A percentile compares a stretch with the other conserved stretches of the same genome.
Evolutionary conservation across 2,888 invertebrate species (phyloP).

Genomic region (Epinotia brunnichana): DNA sequence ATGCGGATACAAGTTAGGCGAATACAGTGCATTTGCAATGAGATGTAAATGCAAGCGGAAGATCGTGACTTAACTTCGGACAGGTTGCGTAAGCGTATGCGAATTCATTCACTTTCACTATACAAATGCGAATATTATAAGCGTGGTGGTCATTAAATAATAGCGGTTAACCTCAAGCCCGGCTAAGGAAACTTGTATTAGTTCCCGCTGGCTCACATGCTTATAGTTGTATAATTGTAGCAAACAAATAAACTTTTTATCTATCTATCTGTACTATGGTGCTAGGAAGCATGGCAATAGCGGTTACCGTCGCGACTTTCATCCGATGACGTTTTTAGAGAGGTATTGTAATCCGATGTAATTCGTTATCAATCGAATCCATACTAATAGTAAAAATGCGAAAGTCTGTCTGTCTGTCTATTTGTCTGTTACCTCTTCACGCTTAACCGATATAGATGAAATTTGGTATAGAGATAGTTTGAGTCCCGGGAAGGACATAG

Average conservation of each 20-base stretch:
- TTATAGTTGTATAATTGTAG: neutral
- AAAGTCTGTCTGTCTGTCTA: too few relatives aligned
- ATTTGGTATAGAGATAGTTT: too few relatives aligned
- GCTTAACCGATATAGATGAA: too few relatives aligned
- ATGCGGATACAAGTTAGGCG: neutral
- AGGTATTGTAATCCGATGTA: neutral
- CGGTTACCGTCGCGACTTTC: neutral
- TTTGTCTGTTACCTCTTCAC: too few relatives aligned
- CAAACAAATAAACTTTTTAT: too few relatives aligned
- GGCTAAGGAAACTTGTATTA: slow-evolving; percentile 10
- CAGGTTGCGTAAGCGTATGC: slow-evolving; percentile 39
- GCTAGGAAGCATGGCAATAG: too few relatives aligned
- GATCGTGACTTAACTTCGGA: slow-evolving; percentile 36
- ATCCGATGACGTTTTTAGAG: neutral
- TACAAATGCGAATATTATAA: slow-evolving; percentile 38
- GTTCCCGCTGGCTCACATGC: neutral
- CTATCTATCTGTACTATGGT: neutral
- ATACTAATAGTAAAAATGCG: too few relatives aligned
- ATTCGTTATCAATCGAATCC: too few relatives aligned
- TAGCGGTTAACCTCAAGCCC: slow-evolving; percentile 31
- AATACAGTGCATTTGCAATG: neutral
- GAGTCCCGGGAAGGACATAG: too few relatives aligned
- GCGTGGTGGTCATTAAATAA: slow-evolving; percentile 29
- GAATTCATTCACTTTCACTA: slow-evolving; percentile 43
- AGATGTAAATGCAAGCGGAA: slow-evolving; percentile 31